Evolutionary conservation across 2,113 vertebrate genomes (phyloP), one percentile per base, ranked within the genome.

Genomic region (Coryphaenoides rupestris): DNA sequence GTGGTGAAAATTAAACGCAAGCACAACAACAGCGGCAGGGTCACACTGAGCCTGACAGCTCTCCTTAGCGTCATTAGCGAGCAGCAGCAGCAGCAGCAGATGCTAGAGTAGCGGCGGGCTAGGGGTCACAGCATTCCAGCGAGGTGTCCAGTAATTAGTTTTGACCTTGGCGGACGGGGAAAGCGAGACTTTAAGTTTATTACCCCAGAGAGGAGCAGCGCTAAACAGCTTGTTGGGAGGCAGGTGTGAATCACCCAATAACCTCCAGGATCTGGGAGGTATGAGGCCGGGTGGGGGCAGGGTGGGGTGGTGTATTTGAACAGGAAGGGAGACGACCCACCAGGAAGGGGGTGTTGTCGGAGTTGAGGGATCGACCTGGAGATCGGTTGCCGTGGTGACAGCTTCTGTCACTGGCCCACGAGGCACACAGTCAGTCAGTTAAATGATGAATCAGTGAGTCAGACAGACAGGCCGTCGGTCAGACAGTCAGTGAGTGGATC

Each of bases 1-100:
- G 63, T 62, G 63, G 68, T 67, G 68, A 78, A 82, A 84, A 55
- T 72, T 79, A 83, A 83, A 86, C 71, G 81, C 81, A 79, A n/a
- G 72, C 79, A 87, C 71, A 82, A 87, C 77, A 88, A 81, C 75
- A 60, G 68, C 19, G 50, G 49, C 66, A 68, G 66, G 70, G 62
- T 86, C 81, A 75, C 55, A 76, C 57, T 61, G 68, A 49, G 63
- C 78, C 83, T 82, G 84, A 77, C 69, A 65, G 71, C 69, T 69
- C 73, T 78, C 65, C 68, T 74, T 68, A 70, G 57, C 45, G 62
- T 16, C 65, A 64, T 50, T 45, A 68, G 59, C n/a, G n/a, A n/a
- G n/a, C n/a, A n/a, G n/a, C n/a, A n/a, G n/a, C n/a, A n/a, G n/a
- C 13, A 10, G 9, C 33, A 40, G 13, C 33, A 65, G 33, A 79